phyloP scores from a whole-genome alignment of 2,888 invertebrate genomes.

The Magallana nippona region DNA sequence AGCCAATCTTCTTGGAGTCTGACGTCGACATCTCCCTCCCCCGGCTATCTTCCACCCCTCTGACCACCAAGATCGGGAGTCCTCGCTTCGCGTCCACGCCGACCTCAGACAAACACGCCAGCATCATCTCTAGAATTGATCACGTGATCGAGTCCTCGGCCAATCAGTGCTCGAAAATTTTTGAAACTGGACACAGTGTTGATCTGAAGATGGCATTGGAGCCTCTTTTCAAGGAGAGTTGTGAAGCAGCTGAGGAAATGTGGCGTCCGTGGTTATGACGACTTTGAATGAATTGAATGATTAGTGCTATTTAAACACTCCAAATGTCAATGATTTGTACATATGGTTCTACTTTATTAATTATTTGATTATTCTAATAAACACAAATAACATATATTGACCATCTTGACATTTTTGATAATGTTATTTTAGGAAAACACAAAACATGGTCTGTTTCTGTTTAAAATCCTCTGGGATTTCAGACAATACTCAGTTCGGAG shows the following conservation, averaged over 20 bases:
- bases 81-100: conserved; percentile 25
- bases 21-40: not conserved
- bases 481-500: too few species aligned
- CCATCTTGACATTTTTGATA: too few species aligned
- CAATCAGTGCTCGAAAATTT: conserved; percentile 20
- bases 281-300: not conserved
- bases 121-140: conserved; percentile 24
- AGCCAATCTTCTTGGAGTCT: not conserved
- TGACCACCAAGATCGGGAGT: not conserved
- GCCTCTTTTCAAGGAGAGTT: not conserved
- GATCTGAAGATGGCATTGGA: not conserved
- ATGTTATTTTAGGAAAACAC: too few species aligned
- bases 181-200: conserved; percentile 25
- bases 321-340: not conserved
- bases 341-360: not conserved
- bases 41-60: not conserved
- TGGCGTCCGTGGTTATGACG: conserved; percentile 9
- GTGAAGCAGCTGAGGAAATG: not conserved
- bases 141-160: conserved; percentile 12
- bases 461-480: too few species aligned
- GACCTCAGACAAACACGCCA: not conserved
- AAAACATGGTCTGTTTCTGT: too few species aligned
- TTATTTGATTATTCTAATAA: not conserved
- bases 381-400: not conserved
- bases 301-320: not conserved